These are phyloP conservation scores for Heliconius charithonia DNA, from an alignment of 2,888 invertebrate species.

Conservation along the genomic window DNA sequence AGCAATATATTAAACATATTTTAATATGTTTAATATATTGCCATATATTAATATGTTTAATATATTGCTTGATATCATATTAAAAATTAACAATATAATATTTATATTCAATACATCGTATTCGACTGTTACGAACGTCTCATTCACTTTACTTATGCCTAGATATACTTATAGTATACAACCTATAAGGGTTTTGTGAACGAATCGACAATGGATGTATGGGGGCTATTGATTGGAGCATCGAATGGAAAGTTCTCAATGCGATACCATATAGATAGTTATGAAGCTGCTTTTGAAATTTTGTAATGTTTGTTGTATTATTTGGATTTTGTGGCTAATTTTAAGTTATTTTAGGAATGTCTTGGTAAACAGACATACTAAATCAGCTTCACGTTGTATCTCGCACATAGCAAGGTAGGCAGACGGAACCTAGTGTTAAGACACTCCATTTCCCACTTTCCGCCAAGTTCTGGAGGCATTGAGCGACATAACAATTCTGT, in stretches of 20 bases:
- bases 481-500: no score
- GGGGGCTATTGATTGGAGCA: conserved; percentile 27
- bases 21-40: no score
- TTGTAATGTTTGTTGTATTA: background rate
- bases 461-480: no score
- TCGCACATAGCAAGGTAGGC: no score
- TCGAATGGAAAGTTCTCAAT: conserved; percentile 24
- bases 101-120: background rate
- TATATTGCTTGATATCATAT: no score
- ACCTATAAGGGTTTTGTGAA: conserved; percentile 21
- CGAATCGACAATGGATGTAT: conserved; percentile 21
- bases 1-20: no score
- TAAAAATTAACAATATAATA: conserved; percentile 4
- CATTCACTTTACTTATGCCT: conserved; percentile 12
- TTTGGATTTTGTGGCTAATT: background rate
- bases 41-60: no score
- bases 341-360: background rate
- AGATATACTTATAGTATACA: background rate
- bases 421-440: no score
- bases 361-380: no score
- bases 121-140: conserved; percentile 17
- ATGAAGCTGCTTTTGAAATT: background rate
- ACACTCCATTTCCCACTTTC: no score
- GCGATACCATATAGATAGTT: conserved; percentile 19
- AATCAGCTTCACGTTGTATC: no score